Base-by-base conservation (phyloP, 2,113 vertebrate genomes). In the Sisor rabdophorus region DNA sequence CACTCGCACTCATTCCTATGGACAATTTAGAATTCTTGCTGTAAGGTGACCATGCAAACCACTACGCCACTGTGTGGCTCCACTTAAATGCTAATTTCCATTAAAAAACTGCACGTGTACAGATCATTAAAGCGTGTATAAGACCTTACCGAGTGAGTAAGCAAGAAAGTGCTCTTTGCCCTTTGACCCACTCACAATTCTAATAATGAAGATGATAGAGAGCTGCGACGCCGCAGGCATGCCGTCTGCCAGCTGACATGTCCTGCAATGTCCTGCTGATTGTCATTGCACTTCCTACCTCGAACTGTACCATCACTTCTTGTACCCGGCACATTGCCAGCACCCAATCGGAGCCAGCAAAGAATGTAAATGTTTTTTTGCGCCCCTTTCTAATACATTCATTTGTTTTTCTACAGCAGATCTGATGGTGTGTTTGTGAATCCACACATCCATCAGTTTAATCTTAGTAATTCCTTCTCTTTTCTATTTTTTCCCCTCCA, bases 151-250 rank as follows among this genome's bases (percentile, higher is more conserved):
- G 40, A 30, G 32, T 28, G 61, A 56, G 50, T 3, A 26, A 13
- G 12, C 8, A 22, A 20, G 71, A 36, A 61, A 52, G 26, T 4
- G 17, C 53, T 40, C 28, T 63, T 78, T 78, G 56, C 36, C 15
- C 58, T 78, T 22, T 78, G 76, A 71, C 22, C 68, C 48, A 65
- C 22, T 76, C 48, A 65, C 10, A 13, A 17, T 30, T 67, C 59
- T 61, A 44, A 44, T 24, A 68, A 60, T n/a, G 24, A 71, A 71
- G 67, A 56, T 53, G 20, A 63, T 48, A 2, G 75, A 20, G 40
- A 9, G 36, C 6, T 9, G 12, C 60, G 65, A 77, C 65, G 36
- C 61, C 63, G 58, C 54, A 30, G 55, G 55, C 36, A 50, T 28
- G 44, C 36, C 26, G 32, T 28, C 30, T 64, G 56, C 20, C 58